Percentiles rank a stretch among this genome's conserved stretches.
phyloP scores from a whole-genome alignment of 35 echinoderm and acorn worm species.

The Anneissia japonica region DNA sequence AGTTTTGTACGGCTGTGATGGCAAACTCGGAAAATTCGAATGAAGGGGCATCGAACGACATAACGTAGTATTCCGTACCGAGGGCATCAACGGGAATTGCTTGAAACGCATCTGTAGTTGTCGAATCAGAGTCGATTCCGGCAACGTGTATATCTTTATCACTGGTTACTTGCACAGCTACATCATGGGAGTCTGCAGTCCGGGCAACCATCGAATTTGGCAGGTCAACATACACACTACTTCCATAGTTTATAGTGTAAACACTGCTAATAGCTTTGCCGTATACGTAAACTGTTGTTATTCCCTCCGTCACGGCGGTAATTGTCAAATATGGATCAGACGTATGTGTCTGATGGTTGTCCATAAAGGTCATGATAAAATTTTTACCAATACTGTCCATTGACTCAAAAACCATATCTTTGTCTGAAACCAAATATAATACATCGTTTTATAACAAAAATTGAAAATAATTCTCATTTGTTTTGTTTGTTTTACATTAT shows the following conservation, averaged over 20 bases:
- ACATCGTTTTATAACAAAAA: no score
- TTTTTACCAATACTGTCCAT: background rate
- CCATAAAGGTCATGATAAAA: background rate
- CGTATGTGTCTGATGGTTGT: background rate
- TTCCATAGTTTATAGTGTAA: background rate
- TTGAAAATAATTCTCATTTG: no score
- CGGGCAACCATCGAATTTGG: background rate
- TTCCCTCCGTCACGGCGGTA: background rate
- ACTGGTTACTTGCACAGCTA: background rate
- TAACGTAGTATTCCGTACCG: background rate
- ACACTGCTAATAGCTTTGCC: background rate
- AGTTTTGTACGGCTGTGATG: background rate
- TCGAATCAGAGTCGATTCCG: background rate
- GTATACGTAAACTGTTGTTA: background rate
- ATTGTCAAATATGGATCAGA: background rate
- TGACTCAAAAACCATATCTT: background rate
- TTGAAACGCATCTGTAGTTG: background rate
- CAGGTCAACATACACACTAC: background rate
- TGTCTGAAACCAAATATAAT: background rate
- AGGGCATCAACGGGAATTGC: background rate
- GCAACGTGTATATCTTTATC: background rate
- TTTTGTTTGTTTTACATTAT: no score
- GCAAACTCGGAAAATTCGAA: background rate
- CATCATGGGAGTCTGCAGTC: background rate
- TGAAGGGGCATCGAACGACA: background rate